phyloP scores from a whole-genome alignment of 2,888 invertebrate species.

The Merodon equestris region DNA sequence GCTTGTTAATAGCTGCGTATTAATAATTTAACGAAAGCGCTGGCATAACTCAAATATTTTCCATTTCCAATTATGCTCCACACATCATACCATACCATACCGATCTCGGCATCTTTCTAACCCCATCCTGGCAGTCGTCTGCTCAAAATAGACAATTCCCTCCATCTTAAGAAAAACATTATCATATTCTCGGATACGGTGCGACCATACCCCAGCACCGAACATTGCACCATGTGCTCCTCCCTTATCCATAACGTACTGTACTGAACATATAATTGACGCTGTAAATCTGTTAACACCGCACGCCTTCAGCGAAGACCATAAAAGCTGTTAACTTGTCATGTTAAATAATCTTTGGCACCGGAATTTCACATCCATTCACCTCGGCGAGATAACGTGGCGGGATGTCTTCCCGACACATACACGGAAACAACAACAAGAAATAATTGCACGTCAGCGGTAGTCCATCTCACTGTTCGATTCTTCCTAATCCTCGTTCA shows the following conservation, averaged over 20 bases:
- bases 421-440: constrained; percentile 17
- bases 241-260: constrained; percentile 1
- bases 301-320: constrained; percentile 67
- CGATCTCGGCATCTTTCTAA: constrained; percentile 14
- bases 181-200: constrained; percentile 44
- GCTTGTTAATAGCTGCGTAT: constrained; percentile 23
- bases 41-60: constrained; percentile 35
- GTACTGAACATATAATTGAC: constrained; percentile 64
- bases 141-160: constrained; percentile 63
- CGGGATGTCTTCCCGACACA: background rate
- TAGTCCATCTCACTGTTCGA: constrained; percentile 47
- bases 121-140: constrained; percentile 31
- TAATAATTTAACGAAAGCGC: constrained; percentile 58
- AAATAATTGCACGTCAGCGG: constrained; percentile 66
- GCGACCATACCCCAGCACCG: background rate
- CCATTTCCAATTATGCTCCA: constrained; percentile 22
- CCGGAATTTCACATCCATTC: constrained; percentile 65
- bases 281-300: constrained; percentile 69
- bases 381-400: constrained; percentile 38
- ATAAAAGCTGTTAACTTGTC: constrained; percentile 69
- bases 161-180: constrained; percentile 58
- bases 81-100: constrained; percentile 22
- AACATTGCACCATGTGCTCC: too few species aligned
- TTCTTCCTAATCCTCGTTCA: background rate
- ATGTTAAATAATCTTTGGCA: constrained; percentile 68